Evolutionary conservation across 1,140 invertebrate genomes (phyloP).

Genomic region (Dufourea novaeangliae): DNA sequence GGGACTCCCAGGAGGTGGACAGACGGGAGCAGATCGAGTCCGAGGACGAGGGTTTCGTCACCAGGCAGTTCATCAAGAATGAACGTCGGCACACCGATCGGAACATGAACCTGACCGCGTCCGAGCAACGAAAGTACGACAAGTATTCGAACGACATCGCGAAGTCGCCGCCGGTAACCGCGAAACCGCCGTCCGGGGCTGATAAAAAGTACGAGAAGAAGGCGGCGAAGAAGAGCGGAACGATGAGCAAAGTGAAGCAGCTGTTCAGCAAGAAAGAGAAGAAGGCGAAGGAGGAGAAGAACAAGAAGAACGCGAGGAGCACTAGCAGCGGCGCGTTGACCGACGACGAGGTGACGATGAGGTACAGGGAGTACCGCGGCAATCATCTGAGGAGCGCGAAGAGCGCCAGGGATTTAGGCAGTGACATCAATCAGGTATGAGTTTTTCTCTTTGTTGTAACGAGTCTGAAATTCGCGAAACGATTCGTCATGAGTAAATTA

Average conservation of each 20-base stretch:
- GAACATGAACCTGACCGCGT: slow-evolving; percentile 71
- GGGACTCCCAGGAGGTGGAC: slow-evolving; percentile 85
- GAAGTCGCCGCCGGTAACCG: slow-evolving; percentile 64
- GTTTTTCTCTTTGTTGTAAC: slow-evolving; percentile 31
- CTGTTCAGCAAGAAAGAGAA: slow-evolving; percentile 80
- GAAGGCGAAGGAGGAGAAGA: slow-evolving; percentile 76
- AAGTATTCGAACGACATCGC: slow-evolving; percentile 79
- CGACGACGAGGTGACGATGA: slow-evolving; percentile 77
- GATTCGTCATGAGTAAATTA: no score
- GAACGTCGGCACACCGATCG: slow-evolving; percentile 85
- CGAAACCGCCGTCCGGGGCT: slow-evolving; percentile 75
- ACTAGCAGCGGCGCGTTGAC: slow-evolving; percentile 74
- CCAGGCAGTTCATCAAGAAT: slow-evolving; percentile 85
- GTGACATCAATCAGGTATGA: slow-evolving; percentile 77
- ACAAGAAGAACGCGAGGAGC: slow-evolving; percentile 69
- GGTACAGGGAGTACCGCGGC: slow-evolving; percentile 78
- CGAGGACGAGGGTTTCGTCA: slow-evolving; percentile 86
- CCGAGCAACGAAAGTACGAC: slow-evolving; percentile 78
- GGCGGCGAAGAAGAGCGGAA: slow-evolving; percentile 76
- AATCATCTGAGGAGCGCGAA: slow-evolving; percentile 77
- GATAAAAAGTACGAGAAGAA: slow-evolving; percentile 80
- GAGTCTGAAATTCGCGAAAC: no score
- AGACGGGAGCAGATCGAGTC: slow-evolving; percentile 81
- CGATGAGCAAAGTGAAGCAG: slow-evolving; percentile 79
- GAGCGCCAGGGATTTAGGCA: slow-evolving; percentile 76